These are phyloP conservation scores for Aldabrachelys gigantea DNA, from an alignment of 2,113 vertebrate genomes.

Conservation along the genomic window DNA sequence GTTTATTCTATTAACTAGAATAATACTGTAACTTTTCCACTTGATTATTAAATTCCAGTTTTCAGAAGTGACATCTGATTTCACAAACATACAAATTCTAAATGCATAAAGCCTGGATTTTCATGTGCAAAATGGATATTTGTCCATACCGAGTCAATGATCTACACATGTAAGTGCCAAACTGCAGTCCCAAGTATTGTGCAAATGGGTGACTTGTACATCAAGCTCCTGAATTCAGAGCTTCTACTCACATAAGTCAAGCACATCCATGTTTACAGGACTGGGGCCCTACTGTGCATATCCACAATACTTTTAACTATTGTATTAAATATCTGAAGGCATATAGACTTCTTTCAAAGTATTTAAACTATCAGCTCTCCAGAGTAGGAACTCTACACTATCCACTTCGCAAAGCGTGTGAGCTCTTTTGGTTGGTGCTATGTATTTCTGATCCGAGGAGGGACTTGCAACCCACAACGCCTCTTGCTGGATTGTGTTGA, in stretches of 20 bases:
- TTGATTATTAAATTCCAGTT: not conserved
- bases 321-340: not conserved
- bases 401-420: not conserved
- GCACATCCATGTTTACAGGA: accelerated
- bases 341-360: not conserved
- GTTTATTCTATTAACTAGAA: not conserved
- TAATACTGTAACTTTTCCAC: not conserved
- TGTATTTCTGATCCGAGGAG: not conserved
- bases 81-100: not conserved
- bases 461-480: not conserved
- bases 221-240: not conserved
- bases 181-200: not conserved
- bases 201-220: not conserved
- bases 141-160: not conserved
- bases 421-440: not conserved
- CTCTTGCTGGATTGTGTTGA: not conserved
- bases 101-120: not conserved
- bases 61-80: not conserved
- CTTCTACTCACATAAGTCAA: not conserved
- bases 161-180: not conserved
- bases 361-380: not conserved
- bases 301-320: not conserved
- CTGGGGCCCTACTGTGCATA: not conserved
- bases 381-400: not conserved
- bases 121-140: not conserved